Evolutionary conservation across 2,888 invertebrate species (phyloP), one percentile per base, ranked within the genome.

Genomic region (Miltochrista miniata): DNA sequence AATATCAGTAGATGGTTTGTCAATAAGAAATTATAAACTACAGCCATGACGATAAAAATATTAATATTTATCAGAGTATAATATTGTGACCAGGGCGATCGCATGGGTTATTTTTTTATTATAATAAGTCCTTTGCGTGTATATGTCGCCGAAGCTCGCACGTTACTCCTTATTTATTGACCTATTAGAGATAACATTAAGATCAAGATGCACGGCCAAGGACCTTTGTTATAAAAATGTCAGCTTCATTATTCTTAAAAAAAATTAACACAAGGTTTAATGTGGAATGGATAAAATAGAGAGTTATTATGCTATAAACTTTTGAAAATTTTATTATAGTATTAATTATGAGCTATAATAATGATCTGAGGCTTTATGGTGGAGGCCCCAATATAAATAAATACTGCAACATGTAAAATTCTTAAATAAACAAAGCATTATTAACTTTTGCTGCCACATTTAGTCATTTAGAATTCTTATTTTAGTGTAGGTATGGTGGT

Each of bases 121-220:
- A 84, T 86, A 87, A 86, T 87, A 86, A 86, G 82, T 80, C 80
- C 78, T 79, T 80, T 81, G 79, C 82, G 74, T 87, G 85, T 87
- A 84, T 81, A 72, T 86, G 89, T 90, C 87, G 85, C 83, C 85
- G 87, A 87, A 86, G 90, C 89, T 90, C 88, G 87, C 90, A 87
- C 90, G 90, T 89, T 87, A 85, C 79, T 81, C 74, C 76, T 90
- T 90, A 91, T 91, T 91, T 91, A 91, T 91, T 91, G 90, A 85
- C 90, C 90, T 91, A 91, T 91, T 91, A 91, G 90, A 91, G 90
- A 91, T 91, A 90, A 90, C 90, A 90, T 90, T 88, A 85, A 90
- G 90, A 90, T 90, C 91, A 83, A 88, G 90, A 90, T 89, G 90
- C 90, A 90, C 90, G 90, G 90, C 89, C 88, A 90, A 90, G 89